These are phyloP conservation scores for Prosapia bicincta DNA, from an alignment of 2,888 invertebrate species.

Conservation along the genomic window DNA sequence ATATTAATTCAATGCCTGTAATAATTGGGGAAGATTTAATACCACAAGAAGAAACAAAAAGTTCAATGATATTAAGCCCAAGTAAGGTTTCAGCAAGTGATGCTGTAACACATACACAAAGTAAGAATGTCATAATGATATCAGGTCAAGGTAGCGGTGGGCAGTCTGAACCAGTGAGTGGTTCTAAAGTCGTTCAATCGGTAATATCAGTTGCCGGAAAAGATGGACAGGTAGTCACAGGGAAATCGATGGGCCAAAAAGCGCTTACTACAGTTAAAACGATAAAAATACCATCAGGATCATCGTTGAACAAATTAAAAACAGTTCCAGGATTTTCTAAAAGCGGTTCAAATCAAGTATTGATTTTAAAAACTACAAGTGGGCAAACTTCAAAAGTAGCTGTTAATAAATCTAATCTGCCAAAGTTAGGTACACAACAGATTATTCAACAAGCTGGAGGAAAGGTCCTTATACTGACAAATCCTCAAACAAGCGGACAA, in stretches of 20 bases:
- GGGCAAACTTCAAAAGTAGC: not conserved
- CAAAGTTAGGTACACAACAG: slow-evolving; percentile 11
- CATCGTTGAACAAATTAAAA: not conserved
- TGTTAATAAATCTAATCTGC: not conserved
- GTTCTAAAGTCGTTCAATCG: slow-evolving; percentile 4
- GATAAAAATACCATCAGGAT: not conserved
- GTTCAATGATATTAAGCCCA: not conserved
- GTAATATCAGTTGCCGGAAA: slow-evolving; percentile 19
- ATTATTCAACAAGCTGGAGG: slow-evolving; percentile 23
- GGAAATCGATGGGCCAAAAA: not conserved
- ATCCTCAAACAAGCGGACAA: slow-evolving; percentile 23
- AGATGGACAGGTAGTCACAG: not conserved
- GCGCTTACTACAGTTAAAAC: not conserved
- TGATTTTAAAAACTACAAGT: slow-evolving; percentile 26
- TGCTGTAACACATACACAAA: not conserved
- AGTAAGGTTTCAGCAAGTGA: not conserved
- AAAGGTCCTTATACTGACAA: slow-evolving; percentile 28
- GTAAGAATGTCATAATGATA: not conserved
- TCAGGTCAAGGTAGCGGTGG: not conserved
- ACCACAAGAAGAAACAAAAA: slow-evolving; percentile 15
- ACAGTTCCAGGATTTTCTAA: not conserved
- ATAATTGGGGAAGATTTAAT: slow-evolving; percentile 62
- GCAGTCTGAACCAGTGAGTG: not conserved
- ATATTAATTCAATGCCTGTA: slow-evolving; percentile 74
- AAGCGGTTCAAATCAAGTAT: slow-evolving; percentile 24